Evolutionary conservation across 2,797 vertebrate species (phyloP).

Genomic region (Pagetopsis macropterus): DNA sequence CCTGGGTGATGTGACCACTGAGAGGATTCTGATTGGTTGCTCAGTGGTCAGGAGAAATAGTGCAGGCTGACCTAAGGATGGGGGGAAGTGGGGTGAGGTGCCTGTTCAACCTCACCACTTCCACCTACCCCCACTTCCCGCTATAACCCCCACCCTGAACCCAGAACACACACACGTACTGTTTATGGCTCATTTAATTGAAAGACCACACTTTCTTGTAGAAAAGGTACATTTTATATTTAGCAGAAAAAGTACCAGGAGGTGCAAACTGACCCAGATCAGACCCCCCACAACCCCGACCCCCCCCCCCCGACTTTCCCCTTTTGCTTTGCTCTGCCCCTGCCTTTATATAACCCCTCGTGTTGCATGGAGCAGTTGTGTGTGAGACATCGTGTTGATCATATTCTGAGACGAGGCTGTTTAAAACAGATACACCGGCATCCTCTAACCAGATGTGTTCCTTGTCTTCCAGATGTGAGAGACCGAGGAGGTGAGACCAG

Average conservation of each 20-base stretch:
- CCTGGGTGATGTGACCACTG: constrained; percentile 28
- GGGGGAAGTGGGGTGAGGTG: background rate
- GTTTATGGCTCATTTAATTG: background rate
- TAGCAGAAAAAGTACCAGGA: background rate
- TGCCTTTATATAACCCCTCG: background rate
- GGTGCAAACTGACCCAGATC: background rate
- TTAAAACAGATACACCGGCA: background rate
- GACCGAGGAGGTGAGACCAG: constrained; percentile 91
- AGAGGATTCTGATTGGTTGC: constrained; percentile 37
- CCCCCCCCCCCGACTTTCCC: background rate
- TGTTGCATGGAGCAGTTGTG: constrained; percentile 18
- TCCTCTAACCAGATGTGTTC: constrained; percentile 35
- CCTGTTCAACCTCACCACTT: background rate
- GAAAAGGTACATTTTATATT: background rate
- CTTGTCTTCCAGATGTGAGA: constrained; percentile 89
- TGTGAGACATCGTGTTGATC: background rate
- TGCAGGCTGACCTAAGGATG: background rate
- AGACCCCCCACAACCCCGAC: background rate
- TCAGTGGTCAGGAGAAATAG: constrained; percentile 7
- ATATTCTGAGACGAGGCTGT: background rate
- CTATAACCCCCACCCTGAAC: background rate
- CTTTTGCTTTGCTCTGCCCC: background rate
- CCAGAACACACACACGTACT: background rate
- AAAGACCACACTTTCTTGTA: background rate
- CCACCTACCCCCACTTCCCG: background rate